Percentiles rank a stretch among this genome's conserved stretches.
phyloP scores from a whole-genome alignment of 1,140 invertebrate species.

The Drosophila funebris region DNA sequence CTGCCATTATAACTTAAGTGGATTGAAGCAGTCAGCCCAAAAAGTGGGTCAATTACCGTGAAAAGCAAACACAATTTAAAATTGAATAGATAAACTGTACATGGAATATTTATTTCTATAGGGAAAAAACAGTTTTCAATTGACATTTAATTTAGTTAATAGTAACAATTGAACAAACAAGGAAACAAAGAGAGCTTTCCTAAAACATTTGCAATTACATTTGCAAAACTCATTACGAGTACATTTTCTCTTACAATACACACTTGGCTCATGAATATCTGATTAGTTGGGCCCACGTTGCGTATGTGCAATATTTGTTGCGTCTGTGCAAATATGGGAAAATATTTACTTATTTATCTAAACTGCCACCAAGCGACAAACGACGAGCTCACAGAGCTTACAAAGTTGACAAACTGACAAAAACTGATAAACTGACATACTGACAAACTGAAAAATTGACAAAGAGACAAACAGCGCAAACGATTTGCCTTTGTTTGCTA shows the following conservation, averaged over 20 bases:
- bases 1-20: constrained; percentile 5
- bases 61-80: constrained; percentile 11
- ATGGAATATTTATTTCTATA: neutral
- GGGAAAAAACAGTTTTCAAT: neutral
- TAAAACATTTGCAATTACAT: constrained; percentile 25
- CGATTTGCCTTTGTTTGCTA: constrained; percentile 36
- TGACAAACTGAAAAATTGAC: neutral
- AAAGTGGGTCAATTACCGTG: constrained; percentile 28
- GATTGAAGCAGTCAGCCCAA: neutral
- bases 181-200: neutral
- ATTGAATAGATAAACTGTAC: neutral
- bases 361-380: constrained; percentile 14
- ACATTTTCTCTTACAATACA: neutral
- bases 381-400: neutral
- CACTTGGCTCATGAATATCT: constrained; percentile 8
- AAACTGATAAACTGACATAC: neutral
- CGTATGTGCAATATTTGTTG: constrained; percentile 56
- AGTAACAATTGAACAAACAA: neutral
- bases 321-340: constrained; percentile 50
- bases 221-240: constrained; percentile 1
- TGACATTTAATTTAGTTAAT: neutral
- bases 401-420: neutral
- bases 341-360: constrained; percentile 57
- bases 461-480: neutral
- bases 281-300: constrained; percentile 27